A percentile compares a stretch with the other conserved stretches of the same genome.
These are phyloP conservation scores for Griposia aprilina DNA, from an alignment of 2,888 invertebrate species.

Conservation along the genomic window DNA sequence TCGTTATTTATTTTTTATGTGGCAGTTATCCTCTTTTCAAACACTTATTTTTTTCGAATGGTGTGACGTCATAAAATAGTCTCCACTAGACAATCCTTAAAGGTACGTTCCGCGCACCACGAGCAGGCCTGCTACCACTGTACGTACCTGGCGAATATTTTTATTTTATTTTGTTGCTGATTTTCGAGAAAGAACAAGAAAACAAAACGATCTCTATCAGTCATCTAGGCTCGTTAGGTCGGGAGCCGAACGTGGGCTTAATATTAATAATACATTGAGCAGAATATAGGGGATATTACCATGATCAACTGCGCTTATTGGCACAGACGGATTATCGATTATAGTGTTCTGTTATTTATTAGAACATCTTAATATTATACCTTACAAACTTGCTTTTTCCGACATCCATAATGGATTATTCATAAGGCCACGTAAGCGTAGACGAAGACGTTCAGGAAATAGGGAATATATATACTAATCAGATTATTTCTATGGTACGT, in stretches of 20 bases:
- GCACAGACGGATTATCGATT: neutral
- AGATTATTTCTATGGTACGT: neutral
- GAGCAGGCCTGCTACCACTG: neutral
- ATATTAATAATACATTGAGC: neutral
- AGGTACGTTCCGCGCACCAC: neutral
- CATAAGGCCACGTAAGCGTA: neutral
- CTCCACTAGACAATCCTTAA: neutral
- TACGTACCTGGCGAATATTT: neutral
- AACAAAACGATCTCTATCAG: neutral
- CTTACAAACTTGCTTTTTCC: neutral
- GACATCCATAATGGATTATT: neutral
- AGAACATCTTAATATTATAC: neutral
- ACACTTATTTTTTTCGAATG: conserved; percentile 11
- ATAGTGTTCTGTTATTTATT: neutral
- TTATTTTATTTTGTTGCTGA: neutral
- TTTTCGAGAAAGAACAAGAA: neutral
- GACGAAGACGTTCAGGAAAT: neutral
- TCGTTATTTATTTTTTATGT: neutral
- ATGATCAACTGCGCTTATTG: neutral
- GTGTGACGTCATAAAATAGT: conserved; percentile 2
- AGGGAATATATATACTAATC: no score
- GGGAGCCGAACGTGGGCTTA: neutral
- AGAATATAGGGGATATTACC: neutral
- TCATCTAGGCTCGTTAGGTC: neutral
- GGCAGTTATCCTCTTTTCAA: neutral